Conservation (phyloP, 1,140 invertebrate species). For the Daktulosphaira vitifoliae region DNA sequence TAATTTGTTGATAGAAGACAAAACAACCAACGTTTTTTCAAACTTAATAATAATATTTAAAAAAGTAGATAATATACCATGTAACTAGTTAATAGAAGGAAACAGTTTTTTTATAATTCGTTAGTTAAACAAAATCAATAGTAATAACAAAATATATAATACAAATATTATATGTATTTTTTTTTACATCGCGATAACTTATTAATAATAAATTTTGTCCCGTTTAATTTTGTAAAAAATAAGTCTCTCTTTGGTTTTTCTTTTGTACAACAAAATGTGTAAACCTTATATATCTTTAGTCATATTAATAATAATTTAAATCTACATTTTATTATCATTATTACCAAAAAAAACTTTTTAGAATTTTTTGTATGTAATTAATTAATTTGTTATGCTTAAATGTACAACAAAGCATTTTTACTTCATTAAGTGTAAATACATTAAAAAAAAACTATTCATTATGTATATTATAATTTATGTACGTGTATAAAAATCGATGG, state of each 20-base stretch:
- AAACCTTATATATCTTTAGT: constrained; percentile 10
- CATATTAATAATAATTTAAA: constrained; percentile 26
- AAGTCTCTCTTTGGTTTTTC: constrained; percentile 23
- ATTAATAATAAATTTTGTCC: not conserved
- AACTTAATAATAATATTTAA: too few relatives aligned
- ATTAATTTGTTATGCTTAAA: constrained; percentile 24
- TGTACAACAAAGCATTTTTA: constrained; percentile 7
- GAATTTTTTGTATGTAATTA: constrained; percentile 18
- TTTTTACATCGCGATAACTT: too few relatives aligned
- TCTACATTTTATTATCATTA: constrained; percentile 20
- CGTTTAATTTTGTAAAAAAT: constrained; percentile 1
- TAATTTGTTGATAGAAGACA: too few relatives aligned
- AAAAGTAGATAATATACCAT: too few relatives aligned
- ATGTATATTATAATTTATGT: constrained; percentile 24
- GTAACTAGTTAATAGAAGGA: constrained; percentile 19
- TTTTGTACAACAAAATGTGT: constrained; percentile 4
- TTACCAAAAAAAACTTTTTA: constrained; percentile 25
- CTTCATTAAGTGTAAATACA: constrained; percentile 15
- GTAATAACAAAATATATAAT: constrained; percentile 1
- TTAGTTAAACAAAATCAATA: too few relatives aligned
- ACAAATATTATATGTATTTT: constrained; percentile 12
- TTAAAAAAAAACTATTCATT: constrained; percentile 4
- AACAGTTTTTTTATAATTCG: constrained; percentile 9
- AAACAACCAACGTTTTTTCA: too few relatives aligned
- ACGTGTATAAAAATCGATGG: constrained; percentile 15